phyloP scores from a whole-genome alignment of 2,113 vertebrate genomes.

The Myodes glareolus region DNA sequence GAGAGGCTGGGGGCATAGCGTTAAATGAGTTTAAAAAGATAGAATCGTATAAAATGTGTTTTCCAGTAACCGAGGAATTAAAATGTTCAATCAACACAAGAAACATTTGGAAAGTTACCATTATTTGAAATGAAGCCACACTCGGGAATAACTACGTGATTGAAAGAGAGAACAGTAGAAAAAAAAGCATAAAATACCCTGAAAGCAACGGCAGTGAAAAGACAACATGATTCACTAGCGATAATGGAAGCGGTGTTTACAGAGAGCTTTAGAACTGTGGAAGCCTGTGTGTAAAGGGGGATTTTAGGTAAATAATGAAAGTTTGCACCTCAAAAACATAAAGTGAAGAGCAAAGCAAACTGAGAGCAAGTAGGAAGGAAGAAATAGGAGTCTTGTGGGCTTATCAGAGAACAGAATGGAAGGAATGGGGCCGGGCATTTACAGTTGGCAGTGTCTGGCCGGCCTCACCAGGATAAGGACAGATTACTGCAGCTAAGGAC shows the following conservation, averaged over 20 bases:
- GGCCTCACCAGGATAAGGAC: not conserved
- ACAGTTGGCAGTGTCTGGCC: not conserved
- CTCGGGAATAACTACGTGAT: not conserved
- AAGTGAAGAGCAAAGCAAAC: not conserved
- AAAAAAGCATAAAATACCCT: not conserved
- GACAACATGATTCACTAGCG: not conserved
- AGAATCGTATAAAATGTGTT: not conserved
- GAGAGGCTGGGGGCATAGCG: not conserved
- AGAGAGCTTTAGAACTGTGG: not conserved
- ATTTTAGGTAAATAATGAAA: not conserved
- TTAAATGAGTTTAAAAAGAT: not conserved
- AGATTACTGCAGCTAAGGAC: not conserved
- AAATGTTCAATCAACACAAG: not conserved
- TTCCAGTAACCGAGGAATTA: not conserved
- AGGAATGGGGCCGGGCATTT: not conserved
- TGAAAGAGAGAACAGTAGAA: too few relatives aligned
- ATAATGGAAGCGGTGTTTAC: not conserved
- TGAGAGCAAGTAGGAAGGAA: not conserved
- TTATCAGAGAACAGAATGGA: not conserved
- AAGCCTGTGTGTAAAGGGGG: not conserved
- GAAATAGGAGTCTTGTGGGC: not conserved
- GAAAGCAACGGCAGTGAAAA: not conserved
- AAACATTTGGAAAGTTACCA: not conserved
- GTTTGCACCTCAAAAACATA: not conserved
- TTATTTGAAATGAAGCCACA: not conserved